Evolutionary conservation across 2,113 vertebrate genomes (phyloP).

Genomic region (Gnathonemus longibarbis): DNA sequence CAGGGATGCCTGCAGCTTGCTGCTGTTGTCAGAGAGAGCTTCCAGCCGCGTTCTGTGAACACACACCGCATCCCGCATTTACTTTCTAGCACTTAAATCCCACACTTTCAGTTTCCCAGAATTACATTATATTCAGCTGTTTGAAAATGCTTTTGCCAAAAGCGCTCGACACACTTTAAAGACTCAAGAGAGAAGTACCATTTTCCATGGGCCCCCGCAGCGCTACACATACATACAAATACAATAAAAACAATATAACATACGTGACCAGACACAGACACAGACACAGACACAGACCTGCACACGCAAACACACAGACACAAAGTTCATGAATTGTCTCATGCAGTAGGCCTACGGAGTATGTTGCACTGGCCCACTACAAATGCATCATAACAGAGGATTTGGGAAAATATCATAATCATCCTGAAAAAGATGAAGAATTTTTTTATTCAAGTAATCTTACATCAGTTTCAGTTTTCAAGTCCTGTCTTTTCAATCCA

Average conservation of each 20-base stretch:
- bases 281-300: too few relatives aligned
- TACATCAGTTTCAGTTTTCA: background rate
- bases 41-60: slow-evolving; percentile 14
- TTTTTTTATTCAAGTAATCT: background rate
- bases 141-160: background rate
- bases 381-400: too few relatives aligned
- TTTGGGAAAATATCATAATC: too few relatives aligned
- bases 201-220: background rate
- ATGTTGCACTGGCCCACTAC: too few relatives aligned
- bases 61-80: background rate
- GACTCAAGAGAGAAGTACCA: background rate
- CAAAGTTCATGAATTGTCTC: too few relatives aligned
- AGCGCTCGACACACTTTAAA: background rate
- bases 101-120: background rate
- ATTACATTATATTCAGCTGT: background rate
- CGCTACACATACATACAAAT: background rate
- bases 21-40: slow-evolving; percentile 60
- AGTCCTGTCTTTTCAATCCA: background rate
- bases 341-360: too few relatives aligned
- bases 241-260: background rate
- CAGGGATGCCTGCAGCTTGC: slow-evolving; percentile 70
- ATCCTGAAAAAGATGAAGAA: too few relatives aligned
- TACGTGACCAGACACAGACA: too few relatives aligned
- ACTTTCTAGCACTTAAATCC: background rate
- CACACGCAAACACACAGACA: too few relatives aligned